These are phyloP conservation scores for Andrena flavipes DNA, from an alignment of 2,888 invertebrate genomes.

Conservation along the genomic window DNA sequence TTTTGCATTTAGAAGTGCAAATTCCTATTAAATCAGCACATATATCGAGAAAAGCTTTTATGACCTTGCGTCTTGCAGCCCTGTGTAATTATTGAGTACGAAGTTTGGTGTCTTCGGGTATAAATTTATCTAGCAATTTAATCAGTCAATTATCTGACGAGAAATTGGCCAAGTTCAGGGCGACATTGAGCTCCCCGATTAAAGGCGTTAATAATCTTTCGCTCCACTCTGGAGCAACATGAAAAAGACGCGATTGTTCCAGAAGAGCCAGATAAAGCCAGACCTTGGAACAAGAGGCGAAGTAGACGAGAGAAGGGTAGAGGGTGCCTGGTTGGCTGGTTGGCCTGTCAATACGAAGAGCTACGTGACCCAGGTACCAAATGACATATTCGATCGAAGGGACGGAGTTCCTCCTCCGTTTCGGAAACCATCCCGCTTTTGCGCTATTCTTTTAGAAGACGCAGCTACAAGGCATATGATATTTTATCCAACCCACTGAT, in stretches of 20 bases:
- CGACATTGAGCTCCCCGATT: slow-evolving; percentile 1
- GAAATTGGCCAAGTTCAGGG: neutral
- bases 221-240: slow-evolving; percentile 4
- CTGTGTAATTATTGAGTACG: neutral
- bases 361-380: slow-evolving; percentile 83
- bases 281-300: slow-evolving; percentile 64
- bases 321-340: slow-evolving; percentile 69
- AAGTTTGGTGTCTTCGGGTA: neutral
- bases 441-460: slow-evolving; percentile 54
- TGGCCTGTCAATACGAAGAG: slow-evolving; percentile 83
- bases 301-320: slow-evolving; percentile 54
- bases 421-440: slow-evolving; percentile 54
- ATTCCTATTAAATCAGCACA: too few species aligned
- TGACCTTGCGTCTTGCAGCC: too few species aligned
- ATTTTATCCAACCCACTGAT: slow-evolving; percentile 14
- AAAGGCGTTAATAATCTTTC: slow-evolving; percentile 25
- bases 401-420: slow-evolving; percentile 60
- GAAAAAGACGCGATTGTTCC: slow-evolving; percentile 51
- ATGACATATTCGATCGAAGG: slow-evolving; percentile 74
- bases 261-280: slow-evolving; percentile 61
- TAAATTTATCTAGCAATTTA: slow-evolving; percentile 2
- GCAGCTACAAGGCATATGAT: slow-evolving; percentile 36
- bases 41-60: too few species aligned
- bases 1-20: too few species aligned
- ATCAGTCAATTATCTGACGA: slow-evolving; percentile 1